Evolutionary conservation across 2,797 vertebrate genomes (phyloP).

Genomic region (Catharus ustulatus): DNA sequence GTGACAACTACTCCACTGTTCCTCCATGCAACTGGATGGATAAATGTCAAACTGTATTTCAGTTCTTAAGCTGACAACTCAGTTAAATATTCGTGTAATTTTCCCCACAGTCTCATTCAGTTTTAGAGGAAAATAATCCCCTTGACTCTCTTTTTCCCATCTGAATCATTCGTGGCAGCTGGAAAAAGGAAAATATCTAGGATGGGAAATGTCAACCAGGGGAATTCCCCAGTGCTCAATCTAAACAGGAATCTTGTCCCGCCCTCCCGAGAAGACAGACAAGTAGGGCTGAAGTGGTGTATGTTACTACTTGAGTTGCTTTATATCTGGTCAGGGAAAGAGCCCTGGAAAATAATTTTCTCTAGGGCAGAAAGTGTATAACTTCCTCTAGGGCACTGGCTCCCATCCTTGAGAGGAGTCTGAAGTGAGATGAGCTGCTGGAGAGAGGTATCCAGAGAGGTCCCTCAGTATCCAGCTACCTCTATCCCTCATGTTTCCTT

Average conservation of each 20-base stretch:
- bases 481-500: background rate
- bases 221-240: background rate
- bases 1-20: background rate
- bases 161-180: background rate
- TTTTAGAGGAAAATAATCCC: background rate
- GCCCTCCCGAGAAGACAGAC: fast-evolving
- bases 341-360: background rate
- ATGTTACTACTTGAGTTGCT: background rate
- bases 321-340: background rate
- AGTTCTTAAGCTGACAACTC: background rate
- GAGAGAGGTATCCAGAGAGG: background rate
- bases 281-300: background rate
- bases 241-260: background rate
- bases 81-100: background rate
- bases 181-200: background rate
- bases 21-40: background rate
- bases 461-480: background rate
- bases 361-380: background rate
- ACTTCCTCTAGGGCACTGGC: background rate
- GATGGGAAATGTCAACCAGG: background rate
- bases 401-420: background rate
- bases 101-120: background rate
- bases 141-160: background rate
- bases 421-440: background rate
- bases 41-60: background rate